Evolutionary conservation across 1,140 invertebrate genomes (phyloP).

Genomic region (Drosophila willistoni): DNA sequence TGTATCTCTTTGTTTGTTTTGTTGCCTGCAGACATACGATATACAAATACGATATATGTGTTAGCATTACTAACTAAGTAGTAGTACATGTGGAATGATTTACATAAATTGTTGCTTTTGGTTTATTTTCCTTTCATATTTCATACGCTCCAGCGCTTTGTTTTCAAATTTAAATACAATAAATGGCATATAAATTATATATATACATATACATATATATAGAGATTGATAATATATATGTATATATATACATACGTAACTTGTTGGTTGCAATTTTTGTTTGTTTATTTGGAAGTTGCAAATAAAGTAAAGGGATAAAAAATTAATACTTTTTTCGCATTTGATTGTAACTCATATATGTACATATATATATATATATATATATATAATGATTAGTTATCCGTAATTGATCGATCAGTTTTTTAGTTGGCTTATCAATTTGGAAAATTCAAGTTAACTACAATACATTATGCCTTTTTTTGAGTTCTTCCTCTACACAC

Average conservation of each 20-base stretch:
- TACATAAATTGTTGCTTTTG: slow-evolving; percentile 62
- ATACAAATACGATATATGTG: slow-evolving; percentile 49
- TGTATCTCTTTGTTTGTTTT: slow-evolving; percentile 44
- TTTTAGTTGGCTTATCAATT: not conserved
- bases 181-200: slow-evolving; percentile 80
- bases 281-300: slow-evolving; percentile 6
- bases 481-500: not conserved
- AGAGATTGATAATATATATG: not conserved
- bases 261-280: not conserved
- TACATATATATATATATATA: too few relatives aligned
- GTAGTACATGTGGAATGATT: slow-evolving; percentile 70
- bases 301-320: slow-evolving; percentile 8
- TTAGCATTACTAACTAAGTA: slow-evolving; percentile 52
- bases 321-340: slow-evolving; percentile 7
- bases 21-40: slow-evolving; percentile 48
- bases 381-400: not conserved
- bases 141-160: not conserved
- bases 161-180: slow-evolving; percentile 76
- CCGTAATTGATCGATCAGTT: slow-evolving; percentile 1
- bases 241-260: not conserved
- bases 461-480: not conserved
- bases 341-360: slow-evolving; percentile 8
- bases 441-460: slow-evolving; percentile 7
- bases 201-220: not conserved
- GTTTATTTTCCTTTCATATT: slow-evolving; percentile 2